Evolutionary conservation across 2,797 vertebrate genomes (phyloP).

Genomic region (Geotrypetes seraphini): DNA sequence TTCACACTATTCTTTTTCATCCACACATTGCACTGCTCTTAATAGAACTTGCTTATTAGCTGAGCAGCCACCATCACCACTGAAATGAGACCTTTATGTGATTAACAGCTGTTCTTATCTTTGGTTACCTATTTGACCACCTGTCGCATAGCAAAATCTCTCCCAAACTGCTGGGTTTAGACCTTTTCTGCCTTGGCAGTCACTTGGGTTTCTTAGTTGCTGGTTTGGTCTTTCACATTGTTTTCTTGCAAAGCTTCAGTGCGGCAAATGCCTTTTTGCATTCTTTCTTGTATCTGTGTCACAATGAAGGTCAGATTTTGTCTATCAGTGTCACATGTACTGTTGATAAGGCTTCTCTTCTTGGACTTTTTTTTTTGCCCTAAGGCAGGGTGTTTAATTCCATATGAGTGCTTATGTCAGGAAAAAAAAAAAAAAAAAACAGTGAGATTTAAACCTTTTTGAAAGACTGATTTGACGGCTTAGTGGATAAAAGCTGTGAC

Average conservation of each 20-base stretch:
- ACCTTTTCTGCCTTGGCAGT: constrained; percentile 1
- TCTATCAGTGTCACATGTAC: background rate
- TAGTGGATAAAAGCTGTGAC: constrained; percentile 26
- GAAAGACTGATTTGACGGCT: constrained; percentile 18
- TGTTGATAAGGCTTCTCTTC: constrained; percentile 4
- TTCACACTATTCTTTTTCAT: no score
- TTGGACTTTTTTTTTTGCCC: constrained; percentile 1
- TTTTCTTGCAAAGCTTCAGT: constrained; percentile 1
- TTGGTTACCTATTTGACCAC: no score
- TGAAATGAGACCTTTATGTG: no score
- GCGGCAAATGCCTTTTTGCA: background rate
- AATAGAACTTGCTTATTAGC: no score
- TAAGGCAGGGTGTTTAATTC: constrained; percentile 6
- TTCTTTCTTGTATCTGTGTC: background rate
- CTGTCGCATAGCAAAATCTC: no score
- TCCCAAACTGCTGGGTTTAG: background rate
- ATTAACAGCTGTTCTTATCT: no score
- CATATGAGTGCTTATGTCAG: constrained; percentile 18
- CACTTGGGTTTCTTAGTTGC: background rate
- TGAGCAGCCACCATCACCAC: no score
- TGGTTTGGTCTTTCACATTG: background rate
- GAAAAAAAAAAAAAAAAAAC: constrained; percentile 16
- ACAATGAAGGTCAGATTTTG: constrained; percentile 16
- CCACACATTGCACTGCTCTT: no score
- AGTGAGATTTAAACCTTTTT: background rate